A percentile compares a stretch with the other conserved stretches of the same genome.
These are phyloP conservation scores for Amphiprion ocellaris DNA, from an alignment of 2,113 vertebrate genomes.

Conservation along the genomic window DNA sequence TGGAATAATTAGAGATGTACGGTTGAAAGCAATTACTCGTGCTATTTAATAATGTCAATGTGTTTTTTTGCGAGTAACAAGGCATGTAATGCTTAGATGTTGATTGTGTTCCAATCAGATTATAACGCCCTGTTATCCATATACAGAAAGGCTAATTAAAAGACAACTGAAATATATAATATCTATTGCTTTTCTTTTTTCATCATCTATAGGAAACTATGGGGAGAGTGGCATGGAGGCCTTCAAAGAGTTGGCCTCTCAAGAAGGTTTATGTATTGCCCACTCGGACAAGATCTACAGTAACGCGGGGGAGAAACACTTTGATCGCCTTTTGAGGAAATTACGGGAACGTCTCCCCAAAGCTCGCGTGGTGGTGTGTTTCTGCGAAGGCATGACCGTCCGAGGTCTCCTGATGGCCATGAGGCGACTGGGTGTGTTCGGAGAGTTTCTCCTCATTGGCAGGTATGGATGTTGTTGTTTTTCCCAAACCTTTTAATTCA, in stretches of 20 bases:
- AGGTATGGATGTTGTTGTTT: conserved; percentile 85
- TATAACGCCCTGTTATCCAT: background rate
- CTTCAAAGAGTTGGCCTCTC: conserved; percentile 97
- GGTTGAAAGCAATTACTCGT: conserved; percentile 30
- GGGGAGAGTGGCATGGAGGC: conserved; percentile 99
- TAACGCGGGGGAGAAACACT: conserved; percentile 96
- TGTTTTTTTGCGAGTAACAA: conserved; percentile 16
- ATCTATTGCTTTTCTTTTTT: conserved; percentile 2
- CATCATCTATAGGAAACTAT: conserved; percentile 90
- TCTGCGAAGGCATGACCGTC: conserved; percentile 98
- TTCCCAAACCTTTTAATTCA: conserved; percentile 10
- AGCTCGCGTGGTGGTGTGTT: conserved; percentile 96
- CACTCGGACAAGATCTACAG: conserved; percentile 99
- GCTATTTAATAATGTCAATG: conserved; percentile 21
- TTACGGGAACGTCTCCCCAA: conserved; percentile 94
- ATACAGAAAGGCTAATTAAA: background rate
- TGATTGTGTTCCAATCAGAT: conserved; percentile 1
- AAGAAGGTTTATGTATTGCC: conserved; percentile 96
- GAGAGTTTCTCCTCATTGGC: conserved; percentile 95
- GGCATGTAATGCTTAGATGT: conserved; percentile 22
- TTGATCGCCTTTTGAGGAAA: conserved; percentile 94
- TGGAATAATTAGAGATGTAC: conserved; percentile 33
- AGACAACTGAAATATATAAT: background rate
- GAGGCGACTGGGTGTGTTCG: conserved; percentile 91
- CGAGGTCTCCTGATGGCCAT: conserved; percentile 96